Evolutionary conservation across 2,113 vertebrate species (phyloP), one percentile per base, ranked within the genome.

Genomic region (Chlorodrepanis virens): DNA sequence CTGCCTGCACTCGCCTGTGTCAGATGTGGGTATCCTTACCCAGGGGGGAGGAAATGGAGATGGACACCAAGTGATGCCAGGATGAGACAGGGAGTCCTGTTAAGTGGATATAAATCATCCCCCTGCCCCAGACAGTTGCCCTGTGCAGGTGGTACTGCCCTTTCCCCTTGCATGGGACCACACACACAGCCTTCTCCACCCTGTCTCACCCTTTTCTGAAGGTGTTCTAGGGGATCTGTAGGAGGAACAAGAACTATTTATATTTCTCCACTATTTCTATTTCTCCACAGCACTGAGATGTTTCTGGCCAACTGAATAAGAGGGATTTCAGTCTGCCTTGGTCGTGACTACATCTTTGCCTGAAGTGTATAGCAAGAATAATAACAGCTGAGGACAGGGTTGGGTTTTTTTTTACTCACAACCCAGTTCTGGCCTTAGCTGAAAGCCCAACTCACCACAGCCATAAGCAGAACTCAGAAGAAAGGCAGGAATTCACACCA

Each of bases 41-140:
- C 50, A 45, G 50, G 57, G n/a, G 53, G 49, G 40, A 29, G 42
- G 31, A 61, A 95, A 89, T 5, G 19, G 60, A 75, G 59, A 61
- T 37, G 79, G 59, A 37, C 67, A 29, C 25, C 1, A 0, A 11
- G 53, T 60, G 75, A 64, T 81, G 74, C n/a, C 82, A 81, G 47
- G 42, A 29, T 69, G 78, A 25, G 67, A 60, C 17, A 83, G 49
- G 31, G 52, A 84, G 40, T 44, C 39, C 65, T 74, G 23, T 12
- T 19, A 65, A 37, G 68, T 8, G 5, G 39, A 5, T 61, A 3
- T 14, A 56, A 82, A 39, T 49, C 83, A 81, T 23, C 8, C 14
- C 64, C 21, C 12, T 0, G 0, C 40, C 56, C 70, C 1, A 0
- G 49, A 8, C 0, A 0, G 25, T 2, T 27, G 54, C 24, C 35